Percentiles rank a stretch among this genome's conserved stretches.
These are phyloP conservation scores for Muscina levida DNA, from an alignment of 2,888 invertebrate genomes.

Conservation along the genomic window DNA sequence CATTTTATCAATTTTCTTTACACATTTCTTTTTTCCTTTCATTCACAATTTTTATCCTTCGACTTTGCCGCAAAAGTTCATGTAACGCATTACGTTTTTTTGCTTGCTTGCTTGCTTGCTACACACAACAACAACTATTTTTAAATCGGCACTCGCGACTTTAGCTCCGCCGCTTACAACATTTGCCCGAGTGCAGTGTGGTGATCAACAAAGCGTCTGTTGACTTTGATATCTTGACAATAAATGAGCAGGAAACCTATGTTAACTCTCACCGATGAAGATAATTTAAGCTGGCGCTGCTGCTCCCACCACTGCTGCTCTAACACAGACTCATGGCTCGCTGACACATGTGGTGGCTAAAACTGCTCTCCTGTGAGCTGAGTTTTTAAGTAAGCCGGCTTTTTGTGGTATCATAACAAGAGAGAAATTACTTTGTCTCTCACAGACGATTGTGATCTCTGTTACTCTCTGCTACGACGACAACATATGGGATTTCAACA, in stretches of 20 bases:
- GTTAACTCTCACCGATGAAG: neutral
- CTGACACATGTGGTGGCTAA: neutral
- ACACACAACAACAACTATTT: slow-evolving; percentile 16
- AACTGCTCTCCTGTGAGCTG: slow-evolving; percentile 13
- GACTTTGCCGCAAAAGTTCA: neutral
- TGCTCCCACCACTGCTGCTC: no score
- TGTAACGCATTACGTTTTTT: neutral
- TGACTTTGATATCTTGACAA: slow-evolving; percentile 61
- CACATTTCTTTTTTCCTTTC: neutral
- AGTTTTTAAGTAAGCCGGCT: slow-evolving; percentile 54
- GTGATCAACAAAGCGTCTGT: slow-evolving; percentile 54
- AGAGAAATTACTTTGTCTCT: neutral
- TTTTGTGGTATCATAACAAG: no score
- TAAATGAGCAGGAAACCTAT: slow-evolving; percentile 55
- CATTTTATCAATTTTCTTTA: neutral
- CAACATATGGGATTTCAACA: neutral
- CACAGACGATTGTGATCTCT: slow-evolving; percentile 9
- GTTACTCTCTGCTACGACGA: neutral
- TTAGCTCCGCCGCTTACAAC: neutral
- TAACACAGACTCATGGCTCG: no score
- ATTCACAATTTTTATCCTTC: neutral
- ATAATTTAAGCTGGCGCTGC: neutral
- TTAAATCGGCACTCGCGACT: slow-evolving; percentile 12
- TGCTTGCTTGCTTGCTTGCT: slow-evolving; percentile 3
- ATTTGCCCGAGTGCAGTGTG: neutral